Base-by-base conservation (phyloP, 2,797 vertebrate genomes). In the Erpetoichthys calabaricus region DNA sequence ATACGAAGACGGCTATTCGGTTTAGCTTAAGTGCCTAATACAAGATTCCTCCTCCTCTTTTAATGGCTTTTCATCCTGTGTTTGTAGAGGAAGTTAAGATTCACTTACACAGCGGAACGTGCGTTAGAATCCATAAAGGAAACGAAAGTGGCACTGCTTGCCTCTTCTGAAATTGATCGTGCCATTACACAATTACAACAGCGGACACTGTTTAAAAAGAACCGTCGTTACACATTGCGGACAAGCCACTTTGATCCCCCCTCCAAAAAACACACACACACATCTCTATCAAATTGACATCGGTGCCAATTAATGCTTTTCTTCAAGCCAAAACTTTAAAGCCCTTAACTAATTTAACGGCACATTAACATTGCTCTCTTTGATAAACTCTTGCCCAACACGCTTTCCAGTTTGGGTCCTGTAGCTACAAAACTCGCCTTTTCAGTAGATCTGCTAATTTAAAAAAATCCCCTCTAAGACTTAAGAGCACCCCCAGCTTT, bases 11-110 rank as follows among this genome's bases (percentile, higher is more conserved):
- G 25, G 25, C 25, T 25, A 25, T 25, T 25, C 25, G 25, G 25
- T 25, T 25, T 25, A 25, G 25, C 25, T 25, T 25, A 25, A 25
- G 25, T 25, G 25, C 2, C 25, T 56, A 57, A 60, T 61, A 69
- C 68, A 53, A 58, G 52, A 70, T 66, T 73, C 72, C 71, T 72
- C 68, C 57, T 63, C 59, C 42, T 58, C 47, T 57, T 60, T 58
- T 60, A 63, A 51, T 51, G n/a, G 41, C 8, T n/a, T 9, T 51
- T 9, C 5, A 51, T 6, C 50, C n/a, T 51, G 50, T 4, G 5
- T 5, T 51, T 25, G 25, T 25, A 25, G 25, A 25, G 25, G 25
- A 25, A 25, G 25, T 25, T 25, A 25, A 25, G 25, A 2, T 25
- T 25, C 25, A 25, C 25, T 25, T 25, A 25, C 25, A 25, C 25